These are phyloP conservation scores for Antechinus flavipes DNA, from an alignment of 2,113 vertebrate genomes.

Conservation along the genomic window DNA sequence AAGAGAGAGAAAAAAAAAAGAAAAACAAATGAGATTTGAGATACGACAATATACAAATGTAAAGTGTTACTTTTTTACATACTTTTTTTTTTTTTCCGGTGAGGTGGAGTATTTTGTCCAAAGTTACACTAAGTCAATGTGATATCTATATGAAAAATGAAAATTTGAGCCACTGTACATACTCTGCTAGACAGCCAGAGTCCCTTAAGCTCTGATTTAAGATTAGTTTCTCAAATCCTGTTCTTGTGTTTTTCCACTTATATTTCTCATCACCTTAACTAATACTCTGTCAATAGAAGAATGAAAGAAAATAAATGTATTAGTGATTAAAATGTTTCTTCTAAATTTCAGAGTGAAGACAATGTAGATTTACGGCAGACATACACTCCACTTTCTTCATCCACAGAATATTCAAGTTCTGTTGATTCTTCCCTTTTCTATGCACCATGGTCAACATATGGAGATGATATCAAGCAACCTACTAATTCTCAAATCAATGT, in stretches of 20 bases:
- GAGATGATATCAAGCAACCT: constrained; percentile 84
- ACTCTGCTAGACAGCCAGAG: neutral
- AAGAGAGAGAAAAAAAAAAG: neutral
- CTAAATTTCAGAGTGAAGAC: constrained; percentile 85
- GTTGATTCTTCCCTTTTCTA: constrained; percentile 84
- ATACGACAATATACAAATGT: neutral
- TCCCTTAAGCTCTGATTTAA: neutral
- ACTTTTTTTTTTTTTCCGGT: neutral
- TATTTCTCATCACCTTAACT: constrained; percentile 51
- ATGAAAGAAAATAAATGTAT: constrained; percentile 32
- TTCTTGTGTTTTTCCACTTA: constrained; percentile 26
- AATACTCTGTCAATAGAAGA: neutral
- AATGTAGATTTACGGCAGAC: constrained; percentile 82
- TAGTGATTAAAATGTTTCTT: constrained; percentile 61
- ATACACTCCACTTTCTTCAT: constrained; percentile 81
- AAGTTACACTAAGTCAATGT: neutral
- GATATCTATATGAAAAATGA: neutral
- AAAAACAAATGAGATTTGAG: neutral
- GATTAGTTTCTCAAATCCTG: neutral
- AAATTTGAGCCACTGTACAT: neutral
- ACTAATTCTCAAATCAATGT: constrained; percentile 80
- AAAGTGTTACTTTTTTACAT: neutral
- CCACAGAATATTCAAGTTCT: constrained; percentile 81
- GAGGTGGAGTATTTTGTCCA: neutral
- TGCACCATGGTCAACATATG: constrained; percentile 81